Conservation (phyloP, 2,797 vertebrate species). For the Percopsis omiscomaycus region DNA sequence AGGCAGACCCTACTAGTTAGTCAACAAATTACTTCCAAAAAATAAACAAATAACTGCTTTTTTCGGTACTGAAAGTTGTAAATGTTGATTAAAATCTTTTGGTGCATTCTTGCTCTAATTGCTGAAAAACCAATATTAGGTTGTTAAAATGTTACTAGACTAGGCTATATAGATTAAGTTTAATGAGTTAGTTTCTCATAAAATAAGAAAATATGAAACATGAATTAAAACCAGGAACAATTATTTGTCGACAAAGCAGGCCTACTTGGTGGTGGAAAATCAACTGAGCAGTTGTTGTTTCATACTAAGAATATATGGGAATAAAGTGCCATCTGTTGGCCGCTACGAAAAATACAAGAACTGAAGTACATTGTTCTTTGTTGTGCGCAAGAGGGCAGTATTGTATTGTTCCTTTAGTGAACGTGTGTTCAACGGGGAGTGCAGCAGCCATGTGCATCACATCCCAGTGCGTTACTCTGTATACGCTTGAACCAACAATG, state of each 20-base stretch:
- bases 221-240: no score
- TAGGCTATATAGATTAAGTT: not conserved
- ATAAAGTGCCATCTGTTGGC: constrained; percentile 55
- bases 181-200: not conserved
- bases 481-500: no score
- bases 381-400: constrained; percentile 51
- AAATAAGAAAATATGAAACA: not conserved
- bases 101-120: not conserved
- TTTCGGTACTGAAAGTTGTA: not conserved
- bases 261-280: no score
- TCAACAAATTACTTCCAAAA: no score
- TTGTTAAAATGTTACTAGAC: not conserved
- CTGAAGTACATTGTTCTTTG: not conserved
- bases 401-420: constrained; percentile 24
- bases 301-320: constrained; percentile 11
- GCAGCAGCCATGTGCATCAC: not conserved
- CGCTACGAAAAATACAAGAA: not conserved
- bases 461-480: no score
- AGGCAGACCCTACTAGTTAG: no score
- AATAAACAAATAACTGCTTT: no score
- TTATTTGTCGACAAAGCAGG: no score
- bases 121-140: not conserved
- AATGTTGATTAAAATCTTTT: not conserved
- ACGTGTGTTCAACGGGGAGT: not conserved
- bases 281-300: not conserved